Percentiles rank a stretch among this genome's conserved stretches.
phyloP scores from a whole-genome alignment of 2,888 invertebrate species.

The Cephus rjabovi region DNA sequence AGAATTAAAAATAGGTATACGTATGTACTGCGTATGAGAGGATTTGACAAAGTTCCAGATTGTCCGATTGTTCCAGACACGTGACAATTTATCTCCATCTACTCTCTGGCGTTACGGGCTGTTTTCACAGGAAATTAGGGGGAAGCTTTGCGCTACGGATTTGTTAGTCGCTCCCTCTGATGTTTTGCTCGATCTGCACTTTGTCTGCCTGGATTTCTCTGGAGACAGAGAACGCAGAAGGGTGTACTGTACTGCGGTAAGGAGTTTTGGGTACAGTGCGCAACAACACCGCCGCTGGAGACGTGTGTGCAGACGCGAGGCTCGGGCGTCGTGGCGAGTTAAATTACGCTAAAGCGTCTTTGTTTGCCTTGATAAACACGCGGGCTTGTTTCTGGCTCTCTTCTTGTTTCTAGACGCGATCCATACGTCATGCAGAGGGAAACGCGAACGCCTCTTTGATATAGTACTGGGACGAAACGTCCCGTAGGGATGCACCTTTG shows the following conservation, averaged over 20 bases:
- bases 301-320: neutral
- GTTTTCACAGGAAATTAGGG: neutral
- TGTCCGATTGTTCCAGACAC: neutral
- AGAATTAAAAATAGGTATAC: no score
- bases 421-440: neutral
- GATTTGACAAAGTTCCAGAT: neutral
- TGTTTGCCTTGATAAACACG: slow-evolving; percentile 36
- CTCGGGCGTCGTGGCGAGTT: slow-evolving; percentile 29
- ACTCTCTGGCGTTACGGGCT: neutral
- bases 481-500: neutral
- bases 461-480: neutral
- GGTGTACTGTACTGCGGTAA: neutral
- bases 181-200: neutral
- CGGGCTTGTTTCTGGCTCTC: neutral
- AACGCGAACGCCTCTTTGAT: neutral
- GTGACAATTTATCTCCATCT: neutral
- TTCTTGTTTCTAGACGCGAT: neutral
- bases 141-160: neutral
- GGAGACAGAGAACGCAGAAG: neutral
- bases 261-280: neutral
- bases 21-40: neutral
- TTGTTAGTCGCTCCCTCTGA: neutral
- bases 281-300: neutral
- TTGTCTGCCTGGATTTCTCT: neutral
- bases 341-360: slow-evolving; percentile 40